These are phyloP conservation scores for Pterostichus niger DNA, from an alignment of 2,888 invertebrate species.

Conservation along the genomic window DNA sequence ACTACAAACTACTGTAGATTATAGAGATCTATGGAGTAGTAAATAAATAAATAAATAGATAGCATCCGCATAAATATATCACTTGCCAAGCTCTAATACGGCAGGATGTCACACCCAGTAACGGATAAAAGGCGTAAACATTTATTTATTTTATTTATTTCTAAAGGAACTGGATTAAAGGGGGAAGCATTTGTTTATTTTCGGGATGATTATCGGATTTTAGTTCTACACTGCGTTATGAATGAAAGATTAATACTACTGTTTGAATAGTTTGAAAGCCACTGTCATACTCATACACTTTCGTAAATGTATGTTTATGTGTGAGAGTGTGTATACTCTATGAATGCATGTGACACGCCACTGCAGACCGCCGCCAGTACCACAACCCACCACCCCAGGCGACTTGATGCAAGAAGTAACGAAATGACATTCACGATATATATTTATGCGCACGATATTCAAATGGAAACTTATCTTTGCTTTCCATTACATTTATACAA, in stretches of 20 bases:
- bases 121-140: too few species aligned
- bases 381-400: background rate
- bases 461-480: slow-evolving; percentile 23
- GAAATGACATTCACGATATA: slow-evolving; percentile 9
- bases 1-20: too few species aligned
- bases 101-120: too few species aligned
- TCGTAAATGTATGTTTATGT: background rate
- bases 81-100: too few species aligned
- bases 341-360: slow-evolving; percentile 17
- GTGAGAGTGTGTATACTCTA: background rate
- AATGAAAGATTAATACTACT: background rate
- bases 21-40: too few species aligned
- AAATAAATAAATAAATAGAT: too few species aligned
- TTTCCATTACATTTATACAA: slow-evolving; percentile 5
- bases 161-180: too few species aligned
- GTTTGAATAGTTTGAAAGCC: background rate
- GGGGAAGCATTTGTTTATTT: too few species aligned
- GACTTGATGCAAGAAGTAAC: slow-evolving; percentile 3
- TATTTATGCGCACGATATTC: slow-evolving; percentile 34
- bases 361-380: background rate
- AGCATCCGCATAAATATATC: too few species aligned
- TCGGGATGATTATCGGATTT: too few species aligned
- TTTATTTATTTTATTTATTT: too few species aligned
- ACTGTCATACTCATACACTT: background rate
- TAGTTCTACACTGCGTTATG: too few species aligned